Conservation (phyloP, 2,113 vertebrate species). For the Sceloporus undulatus region DNA sequence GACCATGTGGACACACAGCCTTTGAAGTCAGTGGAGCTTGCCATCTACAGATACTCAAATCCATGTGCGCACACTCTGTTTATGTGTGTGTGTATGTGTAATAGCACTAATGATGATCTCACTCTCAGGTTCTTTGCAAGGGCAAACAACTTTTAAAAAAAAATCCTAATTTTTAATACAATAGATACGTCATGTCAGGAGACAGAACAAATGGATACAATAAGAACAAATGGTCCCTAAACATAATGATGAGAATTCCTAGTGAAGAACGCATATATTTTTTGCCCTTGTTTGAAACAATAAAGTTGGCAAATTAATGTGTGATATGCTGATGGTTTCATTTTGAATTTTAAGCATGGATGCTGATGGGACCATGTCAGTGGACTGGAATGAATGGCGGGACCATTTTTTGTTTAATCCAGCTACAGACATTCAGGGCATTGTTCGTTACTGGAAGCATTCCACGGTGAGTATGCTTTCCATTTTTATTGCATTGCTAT, state of each 20-base stretch:
- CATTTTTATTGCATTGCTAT: constrained; percentile 17
- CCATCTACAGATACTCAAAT: too few species aligned
- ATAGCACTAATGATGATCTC: background rate
- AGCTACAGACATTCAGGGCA: constrained; percentile 90
- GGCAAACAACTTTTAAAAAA: background rate
- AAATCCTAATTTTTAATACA: too few species aligned
- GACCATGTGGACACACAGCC: too few species aligned
- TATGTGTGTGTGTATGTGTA: too few species aligned
- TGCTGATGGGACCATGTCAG: constrained; percentile 91
- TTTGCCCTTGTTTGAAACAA: background rate
- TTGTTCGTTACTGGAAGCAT: constrained; percentile 93
- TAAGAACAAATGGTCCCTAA: background rate
- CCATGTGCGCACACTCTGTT: too few species aligned
- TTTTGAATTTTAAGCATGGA: constrained; percentile 84
- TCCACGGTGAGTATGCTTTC: constrained; percentile 83
- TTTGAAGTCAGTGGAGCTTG: too few species aligned
- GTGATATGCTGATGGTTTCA: constrained; percentile 22
- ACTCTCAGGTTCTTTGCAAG: background rate
- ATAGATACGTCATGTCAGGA: background rate
- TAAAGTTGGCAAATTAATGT: background rate
- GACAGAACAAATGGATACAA: background rate
- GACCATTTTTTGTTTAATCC: constrained; percentile 93
- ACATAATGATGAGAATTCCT: background rate
- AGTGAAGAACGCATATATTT: background rate
- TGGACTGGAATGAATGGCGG: constrained; percentile 97